Percentiles rank a stretch among this genome's conserved stretches.
phyloP scores from a whole-genome alignment of 2,797 vertebrate species.

The Muscicapa comitata region DNA sequence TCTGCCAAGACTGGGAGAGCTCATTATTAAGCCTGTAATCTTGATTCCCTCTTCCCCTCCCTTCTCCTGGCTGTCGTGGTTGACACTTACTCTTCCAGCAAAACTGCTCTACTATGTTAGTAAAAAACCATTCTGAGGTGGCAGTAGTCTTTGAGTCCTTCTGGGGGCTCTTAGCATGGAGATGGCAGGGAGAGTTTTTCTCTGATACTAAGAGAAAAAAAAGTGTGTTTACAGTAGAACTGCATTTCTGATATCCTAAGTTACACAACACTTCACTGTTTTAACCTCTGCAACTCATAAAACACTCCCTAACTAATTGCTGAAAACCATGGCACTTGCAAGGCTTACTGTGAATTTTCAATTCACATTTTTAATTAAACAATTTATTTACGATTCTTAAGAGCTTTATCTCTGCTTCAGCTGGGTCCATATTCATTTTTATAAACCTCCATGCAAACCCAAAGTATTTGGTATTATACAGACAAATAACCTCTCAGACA shows the following conservation, averaged over 20 bases:
- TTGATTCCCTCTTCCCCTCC: not conserved
- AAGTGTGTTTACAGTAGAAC: not conserved
- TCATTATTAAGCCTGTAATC: not conserved
- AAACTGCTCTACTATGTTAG: not conserved
- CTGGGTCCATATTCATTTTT: not conserved
- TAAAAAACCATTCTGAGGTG: not conserved
- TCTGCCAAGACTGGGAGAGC: not conserved
- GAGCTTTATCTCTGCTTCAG: not conserved
- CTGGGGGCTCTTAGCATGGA: not conserved
- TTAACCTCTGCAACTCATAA: not conserved
- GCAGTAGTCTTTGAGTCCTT: not conserved
- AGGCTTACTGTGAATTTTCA: not conserved
- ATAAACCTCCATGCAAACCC: not conserved
- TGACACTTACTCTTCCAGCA: not conserved
- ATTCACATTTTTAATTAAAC: not conserved
- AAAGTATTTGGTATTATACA: not conserved
- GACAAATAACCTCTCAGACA: not conserved
- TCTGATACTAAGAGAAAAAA: not conserved
- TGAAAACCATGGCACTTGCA: fast-evolving
- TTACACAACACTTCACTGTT: not conserved
- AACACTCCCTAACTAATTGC: not conserved
- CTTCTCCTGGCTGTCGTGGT: not conserved
- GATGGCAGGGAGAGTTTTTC: not conserved
- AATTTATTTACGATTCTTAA: not conserved
- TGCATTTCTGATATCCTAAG: not conserved